Conservation (phyloP, 1,140 invertebrate species). For the Chironomus striatipennis region DNA sequence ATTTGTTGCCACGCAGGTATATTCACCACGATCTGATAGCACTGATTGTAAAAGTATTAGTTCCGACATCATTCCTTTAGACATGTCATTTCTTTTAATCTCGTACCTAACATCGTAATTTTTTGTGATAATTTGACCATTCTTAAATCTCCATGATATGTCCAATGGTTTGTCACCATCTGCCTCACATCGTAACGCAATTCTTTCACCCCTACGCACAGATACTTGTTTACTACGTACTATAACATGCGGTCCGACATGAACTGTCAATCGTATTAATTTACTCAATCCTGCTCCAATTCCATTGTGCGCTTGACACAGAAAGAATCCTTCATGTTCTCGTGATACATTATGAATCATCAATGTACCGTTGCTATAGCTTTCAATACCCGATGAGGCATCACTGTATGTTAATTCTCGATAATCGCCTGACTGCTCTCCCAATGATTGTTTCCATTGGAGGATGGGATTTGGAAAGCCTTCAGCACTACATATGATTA, state of each 20-base stretch:
- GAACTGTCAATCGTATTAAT: constrained; percentile 61
- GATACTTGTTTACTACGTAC: constrained; percentile 46
- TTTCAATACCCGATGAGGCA: constrained; percentile 30
- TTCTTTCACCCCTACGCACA: constrained; percentile 54
- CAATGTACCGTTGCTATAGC: constrained; percentile 54
- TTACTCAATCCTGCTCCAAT: constrained; percentile 67
- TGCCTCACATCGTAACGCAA: constrained; percentile 64
- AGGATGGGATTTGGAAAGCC: constrained; percentile 67
- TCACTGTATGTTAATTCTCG: constrained; percentile 44
- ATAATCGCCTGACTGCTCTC: constrained; percentile 47
- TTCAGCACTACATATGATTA: constrained; percentile 63
- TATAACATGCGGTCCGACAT: constrained; percentile 41
- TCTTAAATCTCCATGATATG: constrained; percentile 54
- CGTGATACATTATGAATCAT: constrained; percentile 53
- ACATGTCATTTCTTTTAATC: constrained; percentile 42
- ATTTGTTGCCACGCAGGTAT: constrained; percentile 59
- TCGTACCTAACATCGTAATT: constrained; percentile 44
- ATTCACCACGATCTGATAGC: constrained; percentile 56
- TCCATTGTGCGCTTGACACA: constrained; percentile 69
- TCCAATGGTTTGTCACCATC: constrained; percentile 77
- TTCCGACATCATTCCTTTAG: constrained; percentile 48
- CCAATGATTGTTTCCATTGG: constrained; percentile 56
- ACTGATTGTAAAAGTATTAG: constrained; percentile 51
- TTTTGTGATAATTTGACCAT: constrained; percentile 42
- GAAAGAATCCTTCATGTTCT: constrained; percentile 64